Percentiles rank a stretch among this genome's conserved stretches.
Conservation (phyloP, 2,113 vertebrate species). For the Microtus ochrogaster region DNA sequence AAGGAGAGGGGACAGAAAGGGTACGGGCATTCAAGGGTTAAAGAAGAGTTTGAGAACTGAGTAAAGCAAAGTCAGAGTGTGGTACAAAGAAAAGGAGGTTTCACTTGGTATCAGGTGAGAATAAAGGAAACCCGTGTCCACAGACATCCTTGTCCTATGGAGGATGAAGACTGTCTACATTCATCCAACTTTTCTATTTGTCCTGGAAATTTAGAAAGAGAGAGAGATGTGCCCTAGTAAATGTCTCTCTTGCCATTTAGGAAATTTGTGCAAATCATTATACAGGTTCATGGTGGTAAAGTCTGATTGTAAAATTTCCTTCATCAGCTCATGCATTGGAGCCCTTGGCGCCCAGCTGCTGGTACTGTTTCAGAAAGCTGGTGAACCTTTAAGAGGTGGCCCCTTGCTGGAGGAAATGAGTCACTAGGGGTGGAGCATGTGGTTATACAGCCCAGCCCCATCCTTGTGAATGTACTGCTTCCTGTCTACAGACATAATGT, state of each 20-base stretch:
- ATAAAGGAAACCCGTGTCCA: neutral
- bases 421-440: neutral
- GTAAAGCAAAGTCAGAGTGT: neutral
- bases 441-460: neutral
- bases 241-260: neutral
- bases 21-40: neutral
- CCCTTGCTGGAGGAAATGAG: neutral
- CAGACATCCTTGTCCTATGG: neutral
- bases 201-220: neutral
- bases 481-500: neutral
- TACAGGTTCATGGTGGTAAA: neutral
- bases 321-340: neutral
- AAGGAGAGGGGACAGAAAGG: neutral
- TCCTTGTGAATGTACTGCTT: neutral
- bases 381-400: neutral
- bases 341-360: neutral
- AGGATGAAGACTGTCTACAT: neutral
- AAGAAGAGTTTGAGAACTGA: neutral
- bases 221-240: neutral
- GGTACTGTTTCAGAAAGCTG: neutral
- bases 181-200: neutral
- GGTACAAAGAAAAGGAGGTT: accelerated
- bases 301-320: neutral
- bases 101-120: neutral
- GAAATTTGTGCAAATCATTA: neutral